These are phyloP conservation scores for Hydractinia symbiolongicarpus DNA, from an alignment of 30 jellyfish, hydroid and myxozoan genomes.

Conservation along the genomic window DNA sequence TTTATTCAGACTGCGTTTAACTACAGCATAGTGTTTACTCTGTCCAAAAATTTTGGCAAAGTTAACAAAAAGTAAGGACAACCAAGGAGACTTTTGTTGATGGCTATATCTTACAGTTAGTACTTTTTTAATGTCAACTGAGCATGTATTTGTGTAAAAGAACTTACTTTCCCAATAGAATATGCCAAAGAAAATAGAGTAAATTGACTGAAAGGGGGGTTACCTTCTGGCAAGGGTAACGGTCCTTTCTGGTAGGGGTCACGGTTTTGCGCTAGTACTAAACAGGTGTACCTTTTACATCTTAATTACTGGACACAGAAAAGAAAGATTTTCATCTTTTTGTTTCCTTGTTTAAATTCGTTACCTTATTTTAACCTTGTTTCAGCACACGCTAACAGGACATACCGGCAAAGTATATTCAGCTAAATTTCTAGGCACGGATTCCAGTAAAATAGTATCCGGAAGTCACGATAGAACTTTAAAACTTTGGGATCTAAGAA, in stretches of 20 bases:
- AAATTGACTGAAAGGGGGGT: too few species aligned
- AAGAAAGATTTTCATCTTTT: background rate
- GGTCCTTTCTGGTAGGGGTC: background rate
- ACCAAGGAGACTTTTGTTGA: too few species aligned
- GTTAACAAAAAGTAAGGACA: too few species aligned
- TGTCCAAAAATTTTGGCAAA: too few species aligned
- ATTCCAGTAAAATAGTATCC: slow-evolving; percentile 89
- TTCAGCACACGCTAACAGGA: slow-evolving; percentile 92
- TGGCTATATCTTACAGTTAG: too few species aligned
- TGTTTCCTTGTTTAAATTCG: background rate
- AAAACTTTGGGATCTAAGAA: slow-evolving; percentile 91
- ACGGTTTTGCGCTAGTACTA: background rate
- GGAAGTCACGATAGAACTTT: slow-evolving; percentile 95
- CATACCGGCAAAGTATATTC: slow-evolving; percentile 85
- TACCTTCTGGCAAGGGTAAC: background rate
- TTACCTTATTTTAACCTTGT: slow-evolving; percentile 2
- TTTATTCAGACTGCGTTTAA: too few species aligned
- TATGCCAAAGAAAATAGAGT: too few species aligned
- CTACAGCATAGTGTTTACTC: too few species aligned
- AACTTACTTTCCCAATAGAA: too few species aligned
- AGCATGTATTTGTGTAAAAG: too few species aligned
- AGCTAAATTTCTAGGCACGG: slow-evolving; percentile 87
- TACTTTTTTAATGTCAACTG: too few species aligned
- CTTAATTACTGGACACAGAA: background rate
- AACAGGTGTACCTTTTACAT: background rate